phyloP scores from a whole-genome alignment of 2,113 vertebrate genomes.

The Tylochromis polylepis region DNA sequence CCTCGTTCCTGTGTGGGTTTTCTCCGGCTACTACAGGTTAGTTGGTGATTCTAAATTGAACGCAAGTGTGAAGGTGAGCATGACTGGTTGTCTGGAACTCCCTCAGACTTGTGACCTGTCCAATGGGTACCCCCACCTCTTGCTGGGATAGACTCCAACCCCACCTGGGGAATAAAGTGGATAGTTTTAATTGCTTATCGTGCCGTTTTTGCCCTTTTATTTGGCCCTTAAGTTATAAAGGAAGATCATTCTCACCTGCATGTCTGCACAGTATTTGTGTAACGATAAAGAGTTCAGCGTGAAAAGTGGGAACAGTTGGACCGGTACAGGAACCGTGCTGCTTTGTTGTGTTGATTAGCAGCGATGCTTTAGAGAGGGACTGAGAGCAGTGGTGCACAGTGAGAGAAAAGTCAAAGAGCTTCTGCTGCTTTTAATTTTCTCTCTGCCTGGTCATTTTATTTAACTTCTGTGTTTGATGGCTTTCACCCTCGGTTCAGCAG shows the following conservation, averaged over 20 bases:
- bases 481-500: neutral
- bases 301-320: neutral
- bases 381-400: neutral
- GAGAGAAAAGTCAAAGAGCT: neutral
- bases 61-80: neutral
- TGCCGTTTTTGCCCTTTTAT: neutral
- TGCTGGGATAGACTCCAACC: neutral
- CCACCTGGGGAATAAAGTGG: neutral
- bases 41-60: neutral
- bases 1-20: neutral
- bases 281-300: neutral
- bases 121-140: neutral
- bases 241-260: neutral
- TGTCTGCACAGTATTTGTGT: neutral
- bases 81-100: neutral
- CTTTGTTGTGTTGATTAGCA: neutral
- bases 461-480: neutral
- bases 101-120: neutral
- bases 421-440: neutral
- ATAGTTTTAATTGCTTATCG: neutral
- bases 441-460: neutral
- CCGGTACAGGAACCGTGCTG: fast-evolving
- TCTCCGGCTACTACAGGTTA: neutral
- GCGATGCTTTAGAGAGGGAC: neutral
- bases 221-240: neutral